A percentile compares a stretch with the other conserved stretches of the same genome.
Evolutionary conservation across 2,113 vertebrate genomes (phyloP).

Genomic region (Nothobranchius kuhntae): DNA sequence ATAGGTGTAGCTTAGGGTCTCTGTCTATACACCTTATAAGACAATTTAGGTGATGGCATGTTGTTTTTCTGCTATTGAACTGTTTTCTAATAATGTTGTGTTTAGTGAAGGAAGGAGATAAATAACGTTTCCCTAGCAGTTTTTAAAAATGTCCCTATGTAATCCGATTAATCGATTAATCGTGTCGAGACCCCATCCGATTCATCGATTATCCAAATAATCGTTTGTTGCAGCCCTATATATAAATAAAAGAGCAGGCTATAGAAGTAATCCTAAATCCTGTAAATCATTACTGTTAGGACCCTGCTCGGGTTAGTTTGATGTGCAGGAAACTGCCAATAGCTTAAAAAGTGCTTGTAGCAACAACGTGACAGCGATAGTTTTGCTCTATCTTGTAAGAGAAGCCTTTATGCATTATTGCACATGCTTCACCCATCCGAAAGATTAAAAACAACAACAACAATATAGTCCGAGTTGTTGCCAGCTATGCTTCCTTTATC

Average conservation of each 20-base stretch:
- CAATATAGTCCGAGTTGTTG: not conserved
- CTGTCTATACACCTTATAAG: too few species aligned
- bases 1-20: too few species aligned
- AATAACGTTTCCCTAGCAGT: too few species aligned
- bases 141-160: too few species aligned
- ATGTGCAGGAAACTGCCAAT: constrained; percentile 11
- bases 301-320: constrained; percentile 13
- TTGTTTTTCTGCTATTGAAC: too few species aligned
- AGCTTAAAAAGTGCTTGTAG: not conserved
- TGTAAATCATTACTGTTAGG: constrained; percentile 10
- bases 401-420: not conserved
- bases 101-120: too few species aligned
- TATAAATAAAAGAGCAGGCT: not conserved
- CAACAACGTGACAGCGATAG: not conserved
- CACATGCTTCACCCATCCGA: not conserved
- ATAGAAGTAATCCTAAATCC: constrained; percentile 1
- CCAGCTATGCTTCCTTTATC: not conserved
- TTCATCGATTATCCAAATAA: too few species aligned
- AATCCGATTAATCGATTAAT: too few species aligned
- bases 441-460: not conserved
- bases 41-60: too few species aligned
- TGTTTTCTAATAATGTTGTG: too few species aligned
- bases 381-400: not conserved
- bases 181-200: too few species aligned
- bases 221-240: too few species aligned